These are phyloP conservation scores for Neogobius melanostomus DNA, from an alignment of 2,113 vertebrate genomes.

Conservation along the genomic window DNA sequence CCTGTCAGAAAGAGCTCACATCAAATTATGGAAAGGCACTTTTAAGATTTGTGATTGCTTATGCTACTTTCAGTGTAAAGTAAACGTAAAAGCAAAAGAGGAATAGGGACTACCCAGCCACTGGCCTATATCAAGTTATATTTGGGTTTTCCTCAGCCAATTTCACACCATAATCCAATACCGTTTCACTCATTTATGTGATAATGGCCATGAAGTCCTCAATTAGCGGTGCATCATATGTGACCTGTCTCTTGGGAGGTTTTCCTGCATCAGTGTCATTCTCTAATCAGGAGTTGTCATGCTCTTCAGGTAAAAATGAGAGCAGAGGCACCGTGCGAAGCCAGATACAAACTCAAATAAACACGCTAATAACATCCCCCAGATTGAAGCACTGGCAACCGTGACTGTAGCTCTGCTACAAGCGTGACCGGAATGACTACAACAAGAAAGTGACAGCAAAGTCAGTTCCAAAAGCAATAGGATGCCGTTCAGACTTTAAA, in stretches of 20 bases:
- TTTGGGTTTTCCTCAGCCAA: not conserved
- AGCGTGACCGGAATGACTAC: not conserved
- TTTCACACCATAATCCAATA: constrained; percentile 30
- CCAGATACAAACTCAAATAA: not conserved
- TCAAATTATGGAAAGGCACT: constrained; percentile 3
- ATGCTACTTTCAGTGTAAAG: not conserved
- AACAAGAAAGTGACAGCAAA: not conserved
- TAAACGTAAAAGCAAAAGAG: constrained; percentile 14
- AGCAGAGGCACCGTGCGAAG: not conserved
- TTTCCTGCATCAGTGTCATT: not conserved
- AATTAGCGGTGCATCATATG: constrained; percentile 15
- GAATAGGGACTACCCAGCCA: not conserved
- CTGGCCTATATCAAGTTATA: not conserved
- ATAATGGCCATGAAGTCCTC: constrained; percentile 19
- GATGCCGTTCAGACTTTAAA: not conserved
- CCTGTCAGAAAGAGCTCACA: constrained; percentile 5
- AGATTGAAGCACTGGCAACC: constrained; percentile 5
- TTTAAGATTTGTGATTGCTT: not conserved
- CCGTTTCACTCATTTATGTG: constrained; percentile 4
- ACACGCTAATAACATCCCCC: constrained; percentile 20
- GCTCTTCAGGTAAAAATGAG: constrained; percentile 8
- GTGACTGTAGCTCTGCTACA: constrained; percentile 19
- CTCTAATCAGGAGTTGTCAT: constrained; percentile 1
- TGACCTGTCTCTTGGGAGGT: constrained; percentile 27
- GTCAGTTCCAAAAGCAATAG: not conserved